These are phyloP conservation scores for Pristiophorus japonicus DNA, from an alignment of 2,113 vertebrate species.

Conservation along the genomic window DNA sequence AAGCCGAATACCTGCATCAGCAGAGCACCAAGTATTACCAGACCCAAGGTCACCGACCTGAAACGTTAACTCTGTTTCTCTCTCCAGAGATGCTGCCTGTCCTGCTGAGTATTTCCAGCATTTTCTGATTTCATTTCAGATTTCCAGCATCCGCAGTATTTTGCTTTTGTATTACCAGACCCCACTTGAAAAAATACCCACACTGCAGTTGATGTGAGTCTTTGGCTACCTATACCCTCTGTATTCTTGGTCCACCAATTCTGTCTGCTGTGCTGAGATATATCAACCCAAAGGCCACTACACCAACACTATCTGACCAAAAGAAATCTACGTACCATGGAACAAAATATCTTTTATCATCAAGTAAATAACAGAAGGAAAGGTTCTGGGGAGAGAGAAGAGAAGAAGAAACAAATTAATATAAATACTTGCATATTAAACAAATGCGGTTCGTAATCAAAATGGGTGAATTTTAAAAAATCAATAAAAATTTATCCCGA, in stretches of 20 bases:
- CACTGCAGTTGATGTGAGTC: no score
- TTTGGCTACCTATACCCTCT: no score
- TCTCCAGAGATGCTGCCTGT: no score
- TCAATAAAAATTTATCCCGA: no score
- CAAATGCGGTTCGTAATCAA: no score
- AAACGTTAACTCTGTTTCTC: no score
- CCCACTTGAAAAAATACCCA: background rate
- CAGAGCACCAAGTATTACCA: background rate
- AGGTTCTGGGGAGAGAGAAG: background rate
- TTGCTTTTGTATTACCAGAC: no score
- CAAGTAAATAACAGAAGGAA: background rate
- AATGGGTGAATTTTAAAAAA: no score
- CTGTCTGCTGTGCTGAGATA: background rate
- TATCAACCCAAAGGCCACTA: background rate
- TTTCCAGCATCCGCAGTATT: no score
- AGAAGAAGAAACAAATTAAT: background rate
- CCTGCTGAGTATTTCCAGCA: no score
- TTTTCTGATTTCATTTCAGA: no score
- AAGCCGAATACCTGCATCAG: background rate
- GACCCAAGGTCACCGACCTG: no score
- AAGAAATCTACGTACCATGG: background rate
- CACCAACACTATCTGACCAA: background rate
- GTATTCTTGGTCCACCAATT: background rate
- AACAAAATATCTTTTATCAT: background rate
- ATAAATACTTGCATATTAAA: background rate